Evolutionary conservation across 2,797 vertebrate genomes (phyloP), one percentile per base, ranked within the genome.

Genomic region (Silurus lanzhouensis): DNA sequence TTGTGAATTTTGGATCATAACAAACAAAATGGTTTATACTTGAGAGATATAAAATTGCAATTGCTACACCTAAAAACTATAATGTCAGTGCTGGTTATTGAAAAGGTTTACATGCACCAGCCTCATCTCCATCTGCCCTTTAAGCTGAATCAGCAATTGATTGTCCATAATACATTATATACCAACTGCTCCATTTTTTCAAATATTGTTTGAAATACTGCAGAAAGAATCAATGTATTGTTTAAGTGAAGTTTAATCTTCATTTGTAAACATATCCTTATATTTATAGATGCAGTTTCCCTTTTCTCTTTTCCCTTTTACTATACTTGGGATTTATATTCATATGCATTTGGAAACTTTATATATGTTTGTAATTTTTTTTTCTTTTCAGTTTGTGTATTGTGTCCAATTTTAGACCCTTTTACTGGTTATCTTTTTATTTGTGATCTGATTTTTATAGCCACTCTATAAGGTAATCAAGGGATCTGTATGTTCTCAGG

Each of bases 1-100:
- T 38, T 38, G 31, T 38, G 31, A 38, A 38, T 38, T 38, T 38
- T 38, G 38, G 38, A 38, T 38, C 38, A 38, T 38, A 31, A 31
- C 31, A 31, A 31, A 31, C 31, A 31, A 31, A 31, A 31, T 31
- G 31, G 31, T 31, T 31, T 31, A 31, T 31, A 31, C 31, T 2
- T 31, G 31, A 31, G 31, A 31, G 31, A 31, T 31, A 31, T 31
- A 31, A 31, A 31, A 31, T 31, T 31, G 31, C 31, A 31, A 31
- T 31, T 31, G 31, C 31, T 31, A 31, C 31, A 31, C 31, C 31
- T 31, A 31, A 31, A 31, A 31, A 31, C 31, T 31, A 31, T 31
- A 31, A 93, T 91, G 91, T 93, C 91, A 93, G 76, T 88, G 91
- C 91, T 88, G 89, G 92, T 93, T 91, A 92, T 94, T 92, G 90